phyloP scores from a whole-genome alignment of 2,888 invertebrate species.

The Tetrapedia diversipes region DNA sequence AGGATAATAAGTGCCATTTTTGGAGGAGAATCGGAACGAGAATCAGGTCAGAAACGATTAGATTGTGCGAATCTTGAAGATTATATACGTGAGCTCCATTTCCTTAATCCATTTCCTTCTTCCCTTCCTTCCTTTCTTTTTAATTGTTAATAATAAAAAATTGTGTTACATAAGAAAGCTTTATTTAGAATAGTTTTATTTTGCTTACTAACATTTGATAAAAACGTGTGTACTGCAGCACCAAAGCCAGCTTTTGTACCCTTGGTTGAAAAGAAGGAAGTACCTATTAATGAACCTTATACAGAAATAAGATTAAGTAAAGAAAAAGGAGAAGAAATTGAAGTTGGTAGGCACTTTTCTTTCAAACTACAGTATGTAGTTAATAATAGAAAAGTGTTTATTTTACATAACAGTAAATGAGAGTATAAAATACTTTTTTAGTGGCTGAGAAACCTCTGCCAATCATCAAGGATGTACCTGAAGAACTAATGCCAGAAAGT shows the following conservation, averaged over 20 bases:
- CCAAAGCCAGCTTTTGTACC: slow-evolving; percentile 80
- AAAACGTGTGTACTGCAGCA: slow-evolving; percentile 73
- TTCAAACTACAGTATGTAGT: neutral
- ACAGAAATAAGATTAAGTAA: slow-evolving; percentile 83
- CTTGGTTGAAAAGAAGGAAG: slow-evolving; percentile 74
- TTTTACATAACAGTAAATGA: neutral
- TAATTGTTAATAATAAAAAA: neutral
- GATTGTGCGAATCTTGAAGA: slow-evolving; percentile 71
- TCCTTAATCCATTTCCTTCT: slow-evolving; percentile 27
- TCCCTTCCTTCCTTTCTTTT: slow-evolving; percentile 15
- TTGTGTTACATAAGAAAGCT: neutral
- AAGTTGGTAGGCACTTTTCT: slow-evolving; percentile 78
- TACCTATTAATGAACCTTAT: slow-evolving; percentile 76
- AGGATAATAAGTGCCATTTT: slow-evolving; percentile 73
- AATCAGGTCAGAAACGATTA: slow-evolving; percentile 75
- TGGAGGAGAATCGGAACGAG: slow-evolving; percentile 62
- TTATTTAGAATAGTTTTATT: slow-evolving; percentile 18
- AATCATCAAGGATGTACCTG: slow-evolving; percentile 60
- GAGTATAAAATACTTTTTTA: slow-evolving; percentile 47
- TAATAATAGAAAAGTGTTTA: too few species aligned
- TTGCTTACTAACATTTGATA: slow-evolving; percentile 54
- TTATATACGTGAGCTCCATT: slow-evolving; percentile 77
- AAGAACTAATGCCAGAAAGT: slow-evolving; percentile 78
- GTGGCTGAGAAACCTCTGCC: slow-evolving; percentile 75
- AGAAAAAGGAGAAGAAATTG: slow-evolving; percentile 77